Base-by-base conservation (phyloP, 2,797 vertebrate species). In the Pangasius mekongensis region DNA sequence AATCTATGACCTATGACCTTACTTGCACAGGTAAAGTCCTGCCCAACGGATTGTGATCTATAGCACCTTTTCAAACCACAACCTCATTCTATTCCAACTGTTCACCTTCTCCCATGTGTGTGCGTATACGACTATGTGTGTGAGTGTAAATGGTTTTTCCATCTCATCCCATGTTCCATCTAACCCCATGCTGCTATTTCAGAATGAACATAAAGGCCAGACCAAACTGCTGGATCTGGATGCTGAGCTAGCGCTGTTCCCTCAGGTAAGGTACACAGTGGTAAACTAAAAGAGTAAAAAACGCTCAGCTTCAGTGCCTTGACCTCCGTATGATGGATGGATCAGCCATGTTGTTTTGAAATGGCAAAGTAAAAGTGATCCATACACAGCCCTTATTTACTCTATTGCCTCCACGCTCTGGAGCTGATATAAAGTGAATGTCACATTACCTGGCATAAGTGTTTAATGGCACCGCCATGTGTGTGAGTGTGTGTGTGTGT, bases 181-280 rank as follows among this genome's bases (percentile, higher is more conserved):
- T 90, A 91, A 89, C 84, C 69, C 47, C 92, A 89, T 96, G 94
- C 96, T 97, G 89, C 95, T 96, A 94, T 97, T 97, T 92, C 94
- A 97, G 97, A 97, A 96, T 94, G 94, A 94, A 93, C 94, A 96
- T 96, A 97, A 96, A 92, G 93, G 95, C 91, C 94, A 88, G 85
- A 88, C 87, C 83, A 83, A 84, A 87, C 89, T 92, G 43, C 66
- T 91, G 91, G 91, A 91, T 84, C 86, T 91, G 84, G 89, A 91
- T 39, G 88, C 67, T 88, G 93, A 91, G 80, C 87, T 94, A 92
- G 92, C 66, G 3, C 60, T 71, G 87, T 85, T 92, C 92, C 92
- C 93, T 88, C 89, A 96, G 95, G 96, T 96, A 96, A 96, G 95
- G 86, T 85, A 47, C 33, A 85, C 74, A 74, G 39, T 54, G 76